Evolutionary conservation across 2,797 vertebrate species (phyloP), one percentile per base, ranked within the genome.

Genomic region (Agapornis canus): DNA sequence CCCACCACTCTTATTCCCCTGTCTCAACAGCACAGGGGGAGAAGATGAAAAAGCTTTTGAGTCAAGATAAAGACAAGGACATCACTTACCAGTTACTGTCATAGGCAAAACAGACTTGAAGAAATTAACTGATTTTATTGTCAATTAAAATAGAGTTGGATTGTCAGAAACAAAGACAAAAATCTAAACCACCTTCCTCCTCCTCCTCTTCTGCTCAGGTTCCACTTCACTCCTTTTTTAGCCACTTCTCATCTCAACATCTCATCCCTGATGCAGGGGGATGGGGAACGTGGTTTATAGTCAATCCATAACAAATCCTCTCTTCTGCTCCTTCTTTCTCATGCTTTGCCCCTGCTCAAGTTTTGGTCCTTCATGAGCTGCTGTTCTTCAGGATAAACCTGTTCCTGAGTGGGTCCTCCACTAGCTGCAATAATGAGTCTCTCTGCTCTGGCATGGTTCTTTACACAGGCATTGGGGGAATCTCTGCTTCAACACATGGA

Each of bases 231-330:
- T 73, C 9, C 2, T 77, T 65, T 25, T 40, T 59, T 70, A 13
- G 23, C 10, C 6, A 4, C 9, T 86, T 61, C 16, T 31, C 5
- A 23, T 56, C 54, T 56, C 54, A 56, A 22, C 10, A 17, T 35
- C 27, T 76, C 25, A 57, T 31, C 10, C 6, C 10, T 32, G 14
- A 1, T 37, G 20, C 32, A 35, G 6, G 11, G 4, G 4, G 1
- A 40, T 25, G 5, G 1, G 12, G 4, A 40, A n/a, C 19, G 3
- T 6, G 2, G 2, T 26, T 77, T 57, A 22, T 5, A 6, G 3
- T 45, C 26, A 45, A 7, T 39, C 17, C 17, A 11, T 20, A 78
- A 27, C 11, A 79, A 6, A 6, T 54, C 10, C 11, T 57, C 11
- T 59, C 31, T 77, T 4, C 10, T 45, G n/a, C 57, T 79, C 10